Conservation (phyloP, 2,113 vertebrate genomes). For the Dicrurus megarhynchus region DNA sequence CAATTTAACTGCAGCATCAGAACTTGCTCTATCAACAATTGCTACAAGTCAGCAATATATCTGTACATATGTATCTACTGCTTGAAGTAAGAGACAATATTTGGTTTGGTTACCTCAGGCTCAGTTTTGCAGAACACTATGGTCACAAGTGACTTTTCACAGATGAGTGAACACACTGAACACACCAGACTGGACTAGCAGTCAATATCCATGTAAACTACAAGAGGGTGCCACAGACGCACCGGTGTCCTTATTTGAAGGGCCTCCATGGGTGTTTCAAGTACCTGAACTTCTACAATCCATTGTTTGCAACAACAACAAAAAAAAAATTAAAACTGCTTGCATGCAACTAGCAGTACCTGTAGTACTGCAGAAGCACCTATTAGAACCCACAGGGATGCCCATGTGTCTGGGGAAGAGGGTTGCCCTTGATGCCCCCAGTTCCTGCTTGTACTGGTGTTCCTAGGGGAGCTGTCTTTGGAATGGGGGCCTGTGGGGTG, state of each 20-base stretch:
- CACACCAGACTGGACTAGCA: not conserved
- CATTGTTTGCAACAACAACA: not conserved
- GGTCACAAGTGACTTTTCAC: not conserved
- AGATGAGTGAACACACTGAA: not conserved
- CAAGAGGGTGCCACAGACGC: not conserved
- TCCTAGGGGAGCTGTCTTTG: not conserved
- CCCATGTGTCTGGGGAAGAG: not conserved
- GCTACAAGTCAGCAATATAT: not conserved
- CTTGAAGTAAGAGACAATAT: conserved; percentile 32
- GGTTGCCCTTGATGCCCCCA: accelerated
- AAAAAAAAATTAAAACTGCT: not conserved
- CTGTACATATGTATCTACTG: not conserved
- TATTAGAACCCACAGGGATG: not conserved
- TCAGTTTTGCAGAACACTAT: not conserved
- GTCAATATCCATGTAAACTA: not conserved
- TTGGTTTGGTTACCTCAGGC: conserved; percentile 13
- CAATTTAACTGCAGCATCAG: conserved; percentile 27
- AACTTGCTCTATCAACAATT: not conserved
- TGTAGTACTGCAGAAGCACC: not conserved
- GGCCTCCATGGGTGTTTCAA: not conserved
- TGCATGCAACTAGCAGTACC: not conserved
- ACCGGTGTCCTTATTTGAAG: not conserved
- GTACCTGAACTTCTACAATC: not conserved
- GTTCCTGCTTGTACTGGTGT: not conserved
- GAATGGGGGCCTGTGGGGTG: not conserved